Evolutionary conservation across 2,888 invertebrate species (phyloP), one percentile per base, ranked within the genome.

Genomic region (Drosophila multiciliata): DNA sequence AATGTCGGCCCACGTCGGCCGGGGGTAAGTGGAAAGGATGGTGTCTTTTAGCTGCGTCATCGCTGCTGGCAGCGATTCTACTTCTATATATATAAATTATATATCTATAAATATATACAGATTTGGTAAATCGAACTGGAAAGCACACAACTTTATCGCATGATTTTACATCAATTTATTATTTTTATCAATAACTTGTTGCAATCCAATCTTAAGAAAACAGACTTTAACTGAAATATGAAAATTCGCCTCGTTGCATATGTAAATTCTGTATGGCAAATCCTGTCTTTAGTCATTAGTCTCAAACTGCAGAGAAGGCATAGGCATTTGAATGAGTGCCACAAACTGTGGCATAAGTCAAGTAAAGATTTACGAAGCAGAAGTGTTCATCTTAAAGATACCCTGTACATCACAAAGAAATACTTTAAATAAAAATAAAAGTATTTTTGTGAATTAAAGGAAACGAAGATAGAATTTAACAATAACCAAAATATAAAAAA

Each of bases 1-100:
- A 66, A 95, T 95, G 15, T 95, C 95, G 91, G 87, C 93, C 70
- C 90, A 91, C 59, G 92, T 94, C 40, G 93, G 93, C 57, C 91
- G 92, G 42, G 93, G 93, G 94, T 94, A 91, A 91, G 85, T 80
- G 61, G 54, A 36, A 53, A 64, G 69, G 42, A 61, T 55, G 15
- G 48, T 35, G 38, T 54, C 57, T 32, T 53, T 53, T 54, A 40
- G 23, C 45, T 58, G 26, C 53, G 63, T 65, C 62, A 75, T 63
- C 12, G 69, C 78, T 62, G 61, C 33, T 29, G 60, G 55, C 66
- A 49, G 62, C 71, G 55, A 69, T 29, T 38, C n/a, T 60, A 78
- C 71, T 65, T 73, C 78, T 75, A 67, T 36, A 11, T 17, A 53
- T 35, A 7, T 64, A 57, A 61, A 6, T 9, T 40, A 5, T 5